Evolutionary conservation across 2,888 invertebrate genomes (phyloP), one percentile per base, ranked within the genome.

Genomic region (Myopa testacea): DNA sequence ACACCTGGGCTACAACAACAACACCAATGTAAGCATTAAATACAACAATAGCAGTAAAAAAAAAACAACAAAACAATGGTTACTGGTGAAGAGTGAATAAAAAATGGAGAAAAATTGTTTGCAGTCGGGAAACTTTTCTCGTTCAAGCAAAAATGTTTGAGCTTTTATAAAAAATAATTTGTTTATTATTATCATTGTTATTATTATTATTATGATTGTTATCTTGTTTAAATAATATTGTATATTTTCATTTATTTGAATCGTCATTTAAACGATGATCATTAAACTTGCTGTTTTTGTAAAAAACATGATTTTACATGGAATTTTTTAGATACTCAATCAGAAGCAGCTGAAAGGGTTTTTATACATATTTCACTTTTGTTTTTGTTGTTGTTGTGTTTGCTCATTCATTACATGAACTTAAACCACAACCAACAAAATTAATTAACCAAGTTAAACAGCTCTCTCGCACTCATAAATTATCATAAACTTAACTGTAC

Each of bases 1-100:
- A 68, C 68, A 68, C 68, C 68, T 68, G 68, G 14, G 50, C 10
- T 10, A 2, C 68, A 68, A 45, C 45, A 68, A 68, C 45, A 68
- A 68, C 68, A 40, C 45, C 68, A 45, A 45, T 40, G n/a, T 40
- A 12, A 40, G 4, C 14, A 68, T n/a, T 19, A 68, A 37, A 6
- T 4, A 5, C 16, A 34, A 19, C 19, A 62, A 62, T 19, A 37
- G 40, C 68, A 38, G 19, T 8, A 38, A 45, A 68, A n/a, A 38
- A 19, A 68, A 45, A 45, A 16, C 4, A 63, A 37, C 19, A 63
- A 5, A 6, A 45, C 45, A 10, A 45, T 45, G 45, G 45, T 3
- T 45, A 10, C 45, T 45, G 4, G 45, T 45, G 45, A 45, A 45
- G 1, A 26, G 1, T 4, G 4, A 68, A 45, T 2, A 68, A 12